Conservation (phyloP, 2,113 vertebrate species). For the Varanus komodoensis region DNA sequence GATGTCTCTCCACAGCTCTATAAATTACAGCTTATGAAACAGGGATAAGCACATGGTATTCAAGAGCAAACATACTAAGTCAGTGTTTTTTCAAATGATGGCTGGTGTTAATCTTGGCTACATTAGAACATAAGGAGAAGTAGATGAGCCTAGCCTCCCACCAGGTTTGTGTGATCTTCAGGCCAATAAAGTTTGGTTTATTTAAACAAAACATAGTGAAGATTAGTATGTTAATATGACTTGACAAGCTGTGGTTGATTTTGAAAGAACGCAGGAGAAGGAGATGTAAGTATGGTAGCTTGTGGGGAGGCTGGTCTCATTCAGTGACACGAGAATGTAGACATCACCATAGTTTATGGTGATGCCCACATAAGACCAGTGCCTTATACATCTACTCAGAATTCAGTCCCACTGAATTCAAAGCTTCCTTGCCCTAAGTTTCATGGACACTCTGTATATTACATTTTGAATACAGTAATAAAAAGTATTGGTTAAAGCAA, state of each 20-base stretch:
- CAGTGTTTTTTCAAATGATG: not conserved
- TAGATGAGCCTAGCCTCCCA: not conserved
- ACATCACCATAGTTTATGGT: not conserved
- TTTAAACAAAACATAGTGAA: not conserved
- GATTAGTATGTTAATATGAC: constrained; percentile 38
- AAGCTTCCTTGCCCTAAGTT: not conserved
- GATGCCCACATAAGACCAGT: not conserved
- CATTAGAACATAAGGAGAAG: not conserved
- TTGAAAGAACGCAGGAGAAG: constrained; percentile 14
- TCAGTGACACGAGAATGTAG: not conserved
- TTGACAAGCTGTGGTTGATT: constrained; percentile 20
- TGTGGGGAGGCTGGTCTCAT: not conserved
- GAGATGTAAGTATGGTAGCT: not conserved
- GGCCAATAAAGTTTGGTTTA: not conserved
- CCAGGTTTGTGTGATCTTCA: not conserved
- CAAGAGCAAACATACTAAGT: not conserved
- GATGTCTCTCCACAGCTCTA: not conserved
- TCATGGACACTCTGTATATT: constrained; percentile 13
- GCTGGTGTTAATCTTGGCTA: not conserved
- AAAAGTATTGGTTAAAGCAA: constrained; percentile 36
- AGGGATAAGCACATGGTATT: not conserved
- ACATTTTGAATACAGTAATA: not conserved
- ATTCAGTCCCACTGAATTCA: not conserved
- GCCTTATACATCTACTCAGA: not conserved
- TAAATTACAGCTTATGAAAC: no score